phyloP scores from a whole-genome alignment of 2,113 vertebrate species.

The Capreolus pygargus region DNA sequence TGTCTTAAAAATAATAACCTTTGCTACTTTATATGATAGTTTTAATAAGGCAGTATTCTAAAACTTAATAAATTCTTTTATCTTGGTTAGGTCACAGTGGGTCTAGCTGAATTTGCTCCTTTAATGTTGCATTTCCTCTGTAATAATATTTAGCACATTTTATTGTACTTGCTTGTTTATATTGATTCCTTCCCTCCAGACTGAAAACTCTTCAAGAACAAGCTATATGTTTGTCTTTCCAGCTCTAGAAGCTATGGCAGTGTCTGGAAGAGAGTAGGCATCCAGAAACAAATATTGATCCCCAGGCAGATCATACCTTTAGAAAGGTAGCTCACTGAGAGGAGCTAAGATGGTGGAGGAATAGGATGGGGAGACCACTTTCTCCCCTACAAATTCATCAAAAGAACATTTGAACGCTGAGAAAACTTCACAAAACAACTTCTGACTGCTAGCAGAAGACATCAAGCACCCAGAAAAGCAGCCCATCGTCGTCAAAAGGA shows the following conservation, averaged over 20 bases:
- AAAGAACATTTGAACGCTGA: no score
- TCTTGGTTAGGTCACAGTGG: background rate
- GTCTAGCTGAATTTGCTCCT: constrained; percentile 25
- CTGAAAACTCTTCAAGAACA: background rate
- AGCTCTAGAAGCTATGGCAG: background rate
- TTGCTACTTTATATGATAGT: background rate
- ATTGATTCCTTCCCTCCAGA: background rate
- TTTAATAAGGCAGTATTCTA: constrained; percentile 6
- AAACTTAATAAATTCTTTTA: background rate
- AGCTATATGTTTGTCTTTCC: background rate
- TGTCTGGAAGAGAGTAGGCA: background rate
- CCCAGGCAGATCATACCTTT: background rate
- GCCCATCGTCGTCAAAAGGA: no score
- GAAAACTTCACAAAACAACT: no score
- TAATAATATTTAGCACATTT: constrained; percentile 10
- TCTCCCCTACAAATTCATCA: no score
- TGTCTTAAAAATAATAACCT: constrained; percentile 20
- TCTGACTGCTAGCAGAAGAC: no score
- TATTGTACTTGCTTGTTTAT: constrained; percentile 14
- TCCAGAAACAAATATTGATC: background rate
- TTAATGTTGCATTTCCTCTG: background rate
- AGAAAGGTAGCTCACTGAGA: background rate
- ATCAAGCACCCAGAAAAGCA: no score
- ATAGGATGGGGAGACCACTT: no score
- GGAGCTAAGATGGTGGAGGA: no score